These are phyloP conservation scores for Halisarca cf. caerulea DNA, from an alignment of 37 sponge, comb jelly and placozoan genomes.

Conservation along the genomic window DNA sequence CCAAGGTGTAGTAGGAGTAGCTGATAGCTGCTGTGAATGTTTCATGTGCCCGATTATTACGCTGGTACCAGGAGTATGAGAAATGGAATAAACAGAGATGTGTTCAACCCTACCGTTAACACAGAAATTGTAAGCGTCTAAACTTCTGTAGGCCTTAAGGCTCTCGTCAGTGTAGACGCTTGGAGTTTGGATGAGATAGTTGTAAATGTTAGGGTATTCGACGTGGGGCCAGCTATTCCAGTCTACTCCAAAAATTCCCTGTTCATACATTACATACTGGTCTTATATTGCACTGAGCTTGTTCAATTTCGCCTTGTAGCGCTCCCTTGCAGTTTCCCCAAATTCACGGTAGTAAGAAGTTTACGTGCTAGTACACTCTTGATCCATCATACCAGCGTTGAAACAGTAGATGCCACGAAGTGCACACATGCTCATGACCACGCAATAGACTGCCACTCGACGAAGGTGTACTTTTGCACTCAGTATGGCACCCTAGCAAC, in stretches of 20 bases:
- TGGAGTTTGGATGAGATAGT: slow-evolving; percentile 36
- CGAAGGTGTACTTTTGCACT: neutral
- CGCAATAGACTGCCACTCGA: neutral
- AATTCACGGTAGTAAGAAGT: slow-evolving; percentile 12
- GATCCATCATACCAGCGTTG: too few relatives aligned
- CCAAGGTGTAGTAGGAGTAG: slow-evolving; percentile 36
- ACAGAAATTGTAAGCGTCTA: slow-evolving; percentile 51
- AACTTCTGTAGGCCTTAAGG: slow-evolving; percentile 39
- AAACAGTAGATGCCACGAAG: too few relatives aligned
- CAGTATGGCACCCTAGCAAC: slow-evolving; percentile 24
- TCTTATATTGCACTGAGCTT: slow-evolving; percentile 31
- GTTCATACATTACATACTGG: neutral
- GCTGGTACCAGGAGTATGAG: neutral
- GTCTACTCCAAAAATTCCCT: neutral
- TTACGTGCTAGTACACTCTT: too few relatives aligned
- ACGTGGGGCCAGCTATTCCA: slow-evolving; percentile 50
- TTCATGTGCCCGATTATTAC: slow-evolving; percentile 19
- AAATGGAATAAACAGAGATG: neutral
- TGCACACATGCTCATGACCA: too few relatives aligned
- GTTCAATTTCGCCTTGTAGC: slow-evolving; percentile 30
- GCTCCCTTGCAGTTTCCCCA: slow-evolving; percentile 6
- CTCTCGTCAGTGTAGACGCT: slow-evolving; percentile 45
- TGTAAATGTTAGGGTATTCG: slow-evolving; percentile 54
- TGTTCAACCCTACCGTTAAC: slow-evolving; percentile 35
- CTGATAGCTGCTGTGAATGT: slow-evolving; percentile 44